phyloP scores from a whole-genome alignment of 2,797 vertebrate genomes.

The Tarsius wallacei region DNA sequence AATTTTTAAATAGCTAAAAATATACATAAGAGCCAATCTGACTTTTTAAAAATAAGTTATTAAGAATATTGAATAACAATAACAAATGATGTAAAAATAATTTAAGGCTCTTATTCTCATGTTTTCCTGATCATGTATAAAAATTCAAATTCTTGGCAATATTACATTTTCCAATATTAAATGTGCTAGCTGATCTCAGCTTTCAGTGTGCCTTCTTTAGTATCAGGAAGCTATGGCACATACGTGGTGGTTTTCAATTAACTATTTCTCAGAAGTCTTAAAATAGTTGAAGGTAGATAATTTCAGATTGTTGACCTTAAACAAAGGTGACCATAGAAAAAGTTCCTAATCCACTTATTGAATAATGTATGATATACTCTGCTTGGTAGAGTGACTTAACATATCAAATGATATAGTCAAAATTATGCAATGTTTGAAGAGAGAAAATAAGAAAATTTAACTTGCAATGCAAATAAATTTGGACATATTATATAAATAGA shows the following conservation, averaged over 20 bases:
- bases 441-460: background rate
- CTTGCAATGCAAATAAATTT: background rate
- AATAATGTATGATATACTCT: background rate
- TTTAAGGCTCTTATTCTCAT: background rate
- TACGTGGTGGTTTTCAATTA: constrained; percentile 48
- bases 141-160: constrained; percentile 27
- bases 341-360: background rate
- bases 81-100: background rate
- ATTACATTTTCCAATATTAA: constrained; percentile 67
- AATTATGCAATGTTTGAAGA: background rate
- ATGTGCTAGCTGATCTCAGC: constrained; percentile 10
- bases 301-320: constrained; percentile 7
- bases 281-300: background rate
- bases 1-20: background rate
- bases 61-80: background rate
- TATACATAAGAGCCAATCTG: background rate
- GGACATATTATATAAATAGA: background rate
- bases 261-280: constrained; percentile 40
- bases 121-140: background rate
- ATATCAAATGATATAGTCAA: background rate
- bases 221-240: constrained; percentile 43
- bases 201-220: constrained; percentile 5
- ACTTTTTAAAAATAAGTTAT: background rate
- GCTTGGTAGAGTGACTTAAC: background rate
- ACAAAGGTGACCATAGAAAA: background rate